These are phyloP conservation scores for Rhinogobio ventralis DNA, from an alignment of 2,797 vertebrate species.

Conservation along the genomic window DNA sequence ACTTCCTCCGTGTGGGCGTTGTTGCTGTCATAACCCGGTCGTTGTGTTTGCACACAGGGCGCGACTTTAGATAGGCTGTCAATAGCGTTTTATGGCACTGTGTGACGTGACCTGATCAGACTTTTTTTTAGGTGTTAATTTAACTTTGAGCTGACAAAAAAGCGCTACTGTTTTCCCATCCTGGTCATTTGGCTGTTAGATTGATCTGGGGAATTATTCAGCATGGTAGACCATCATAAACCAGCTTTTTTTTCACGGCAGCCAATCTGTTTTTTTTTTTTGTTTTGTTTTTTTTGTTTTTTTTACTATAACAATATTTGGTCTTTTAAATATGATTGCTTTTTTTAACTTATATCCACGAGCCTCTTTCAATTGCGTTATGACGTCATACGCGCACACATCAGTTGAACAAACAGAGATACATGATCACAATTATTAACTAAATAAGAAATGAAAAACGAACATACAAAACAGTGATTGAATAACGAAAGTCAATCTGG, in stretches of 20 bases:
- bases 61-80: neutral
- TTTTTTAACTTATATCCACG: neutral
- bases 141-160: neutral
- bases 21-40: neutral
- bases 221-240: neutral
- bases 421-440: no score
- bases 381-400: neutral
- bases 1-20: neutral
- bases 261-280: no score
- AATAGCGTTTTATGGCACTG: neutral
- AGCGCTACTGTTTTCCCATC: neutral
- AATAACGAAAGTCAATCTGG: neutral
- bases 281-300: neutral
- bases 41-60: slow-evolving; percentile 43
- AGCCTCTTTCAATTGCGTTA: neutral
- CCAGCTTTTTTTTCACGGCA: neutral
- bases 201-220: neutral
- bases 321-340: neutral
- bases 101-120: neutral
- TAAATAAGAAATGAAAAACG: neutral
- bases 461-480: neutral
- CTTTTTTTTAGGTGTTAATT: neutral
- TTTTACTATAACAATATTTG: neutral
- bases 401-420: neutral
- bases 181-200: neutral